Base-by-base conservation (phyloP, 2,888 invertebrate species). In the Anthrax anthrax region DNA sequence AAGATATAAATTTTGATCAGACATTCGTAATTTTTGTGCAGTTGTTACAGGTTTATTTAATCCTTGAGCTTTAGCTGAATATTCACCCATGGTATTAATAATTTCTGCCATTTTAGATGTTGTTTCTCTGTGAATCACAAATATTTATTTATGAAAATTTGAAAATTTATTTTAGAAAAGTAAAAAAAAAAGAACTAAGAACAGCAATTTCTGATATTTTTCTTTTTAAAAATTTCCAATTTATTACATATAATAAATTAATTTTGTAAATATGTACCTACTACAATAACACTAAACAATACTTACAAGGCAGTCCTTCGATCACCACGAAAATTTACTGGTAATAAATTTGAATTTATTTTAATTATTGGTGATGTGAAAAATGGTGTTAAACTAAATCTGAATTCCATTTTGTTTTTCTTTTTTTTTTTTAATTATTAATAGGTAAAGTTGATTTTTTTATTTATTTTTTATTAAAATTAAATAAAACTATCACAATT, bases 11-110 rank as follows among this genome's bases (percentile, higher is more conserved):
- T 57, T 62, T 57, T 69, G 69, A 44, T 67, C 72, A 52, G 75
- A 67, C 63, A 75, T 73, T 62, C 79, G 57, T 37, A 86, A 64
- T 56, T 80, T 78, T 18, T 80, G 76, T 0, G 81, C 75, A 1
- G 80, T 80, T 18, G 86, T 87, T 54, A 87, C 82, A 1, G 81
- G 75, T 58, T 79, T 81, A 54, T 70, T 75, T 2, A 87, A 71
- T 2, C 80, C 82, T 65, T 87, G 87, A 4, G 84, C 83, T 17
- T 65, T 62, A 0, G 85, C 81, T 3, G 87, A 87, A 47, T 79
- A 75, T 60, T 77, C 73, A 1, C 87, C 87, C 60, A 87, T 73
- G 10, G 68, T 70, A 62, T 86, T 82, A 29, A 87, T 70, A 40
- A 84, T 67, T 57, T 75, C 76, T 2, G 76, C 69, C 53, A 80